These are phyloP conservation scores for Aspidoscelis tigris DNA, from an alignment of 2,113 vertebrate genomes.

Conservation along the genomic window DNA sequence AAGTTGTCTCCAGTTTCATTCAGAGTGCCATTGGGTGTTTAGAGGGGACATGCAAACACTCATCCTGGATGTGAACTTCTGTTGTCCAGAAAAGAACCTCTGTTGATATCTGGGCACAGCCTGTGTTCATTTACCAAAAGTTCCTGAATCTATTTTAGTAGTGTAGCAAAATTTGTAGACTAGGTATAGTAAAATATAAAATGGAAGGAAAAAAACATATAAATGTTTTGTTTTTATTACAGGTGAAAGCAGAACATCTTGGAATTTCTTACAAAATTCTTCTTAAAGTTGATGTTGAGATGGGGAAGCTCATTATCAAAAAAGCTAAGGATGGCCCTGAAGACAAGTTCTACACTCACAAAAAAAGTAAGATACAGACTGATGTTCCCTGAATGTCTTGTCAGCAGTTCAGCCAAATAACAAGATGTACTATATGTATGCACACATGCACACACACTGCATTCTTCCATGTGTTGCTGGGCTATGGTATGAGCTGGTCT, in stretches of 20 bases:
- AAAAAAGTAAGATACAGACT: constrained; percentile 86
- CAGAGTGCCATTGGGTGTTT: too few relatives aligned
- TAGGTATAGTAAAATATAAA: background rate
- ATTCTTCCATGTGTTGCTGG: too few relatives aligned
- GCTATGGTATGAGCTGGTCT: too few relatives aligned
- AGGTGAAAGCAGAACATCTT: constrained; percentile 93
- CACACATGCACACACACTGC: too few relatives aligned
- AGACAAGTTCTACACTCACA: constrained; percentile 94
- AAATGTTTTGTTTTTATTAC: constrained; percentile 16
- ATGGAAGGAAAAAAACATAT: background rate
- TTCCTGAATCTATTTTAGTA: constrained; percentile 36
- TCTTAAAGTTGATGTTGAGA: constrained; percentile 95
- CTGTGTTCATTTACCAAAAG: background rate
- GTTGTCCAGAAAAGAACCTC: too few relatives aligned
- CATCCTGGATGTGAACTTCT: too few relatives aligned
- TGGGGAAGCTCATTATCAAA: constrained; percentile 91
- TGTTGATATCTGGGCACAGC: too few relatives aligned
- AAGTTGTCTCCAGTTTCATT: too few relatives aligned
- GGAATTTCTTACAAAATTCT: constrained; percentile 91
- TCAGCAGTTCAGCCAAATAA: too few relatives aligned
- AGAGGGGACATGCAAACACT: too few relatives aligned
- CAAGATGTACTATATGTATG: too few relatives aligned
- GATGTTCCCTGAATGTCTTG: too few relatives aligned
- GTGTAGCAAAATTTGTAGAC: constrained; percentile 1
- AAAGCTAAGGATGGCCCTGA: constrained; percentile 95